Conservation (phyloP, 2,797 vertebrate genomes). For the Crypturellus tataupa region DNA sequence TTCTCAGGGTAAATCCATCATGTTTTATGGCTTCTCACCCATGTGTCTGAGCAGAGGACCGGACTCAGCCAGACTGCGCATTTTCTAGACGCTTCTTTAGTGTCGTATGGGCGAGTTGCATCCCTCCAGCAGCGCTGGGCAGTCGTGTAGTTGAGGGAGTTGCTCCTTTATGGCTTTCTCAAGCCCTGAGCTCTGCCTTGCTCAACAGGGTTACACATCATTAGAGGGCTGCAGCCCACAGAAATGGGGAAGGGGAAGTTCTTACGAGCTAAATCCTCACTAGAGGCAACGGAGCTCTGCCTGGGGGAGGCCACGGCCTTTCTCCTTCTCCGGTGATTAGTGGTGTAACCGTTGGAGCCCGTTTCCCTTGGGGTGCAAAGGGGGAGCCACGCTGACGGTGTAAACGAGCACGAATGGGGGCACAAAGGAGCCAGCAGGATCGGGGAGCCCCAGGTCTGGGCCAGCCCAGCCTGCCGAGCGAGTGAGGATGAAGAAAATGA, state of each 20-base stretch:
- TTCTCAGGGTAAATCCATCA: neutral
- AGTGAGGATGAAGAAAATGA: neutral
- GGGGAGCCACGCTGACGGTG: too few species aligned
- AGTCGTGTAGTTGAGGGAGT: neutral
- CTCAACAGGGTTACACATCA: neutral
- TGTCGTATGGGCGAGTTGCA: neutral
- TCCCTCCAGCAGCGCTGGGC: neutral
- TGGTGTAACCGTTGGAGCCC: neutral
- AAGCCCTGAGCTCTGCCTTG: neutral
- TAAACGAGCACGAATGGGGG: neutral
- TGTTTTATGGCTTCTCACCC: neutral
- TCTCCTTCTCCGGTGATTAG: neutral
- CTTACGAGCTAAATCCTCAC: neutral
- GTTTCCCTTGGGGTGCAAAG: neutral
- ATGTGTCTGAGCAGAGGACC: neutral
- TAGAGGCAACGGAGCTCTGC: neutral
- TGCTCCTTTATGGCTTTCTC: neutral
- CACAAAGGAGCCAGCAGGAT: neutral
- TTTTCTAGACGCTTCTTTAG: neutral
- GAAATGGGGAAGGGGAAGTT: neutral
- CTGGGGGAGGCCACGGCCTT: neutral
- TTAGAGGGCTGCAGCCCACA: neutral
- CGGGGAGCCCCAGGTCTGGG: neutral
- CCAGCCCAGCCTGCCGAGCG: too few species aligned
- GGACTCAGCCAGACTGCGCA: neutral